phyloP scores from a whole-genome alignment of 1,140 invertebrate genomes.

The Luehdorfia chinensis region DNA sequence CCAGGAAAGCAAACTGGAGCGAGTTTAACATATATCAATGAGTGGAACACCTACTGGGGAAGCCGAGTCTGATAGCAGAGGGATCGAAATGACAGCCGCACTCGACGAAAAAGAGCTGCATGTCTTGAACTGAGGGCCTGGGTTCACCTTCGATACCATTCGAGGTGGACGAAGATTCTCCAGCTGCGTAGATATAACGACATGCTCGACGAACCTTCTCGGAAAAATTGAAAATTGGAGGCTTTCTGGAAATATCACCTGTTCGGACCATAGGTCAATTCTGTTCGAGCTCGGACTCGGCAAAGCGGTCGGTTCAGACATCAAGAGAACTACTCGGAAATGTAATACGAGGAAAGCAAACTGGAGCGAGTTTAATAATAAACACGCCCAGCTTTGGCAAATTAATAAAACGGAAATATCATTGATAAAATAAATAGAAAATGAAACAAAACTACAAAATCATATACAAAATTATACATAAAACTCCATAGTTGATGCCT shows the following conservation, averaged over 20 bases:
- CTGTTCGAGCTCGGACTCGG: too few relatives aligned
- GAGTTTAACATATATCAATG: too few relatives aligned
- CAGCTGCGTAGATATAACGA: constrained; percentile 15
- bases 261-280: neutral
- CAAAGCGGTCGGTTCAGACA: neutral
- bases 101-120: constrained; percentile 8
- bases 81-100: neutral
- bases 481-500: neutral
- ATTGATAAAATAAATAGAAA: neutral
- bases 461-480: neutral
- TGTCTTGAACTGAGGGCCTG: constrained; percentile 15
- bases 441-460: neutral
- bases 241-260: neutral
- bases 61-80: constrained; percentile 1
- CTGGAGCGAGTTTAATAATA: too few relatives aligned
- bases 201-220: constrained; percentile 1
- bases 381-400: neutral
- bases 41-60: constrained; percentile 19
- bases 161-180: neutral
- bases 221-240: neutral
- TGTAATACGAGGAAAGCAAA: too few relatives aligned
- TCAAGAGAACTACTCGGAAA: neutral
- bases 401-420: neutral
- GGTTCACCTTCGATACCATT: constrained; percentile 18
- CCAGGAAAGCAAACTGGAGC: too few relatives aligned